phyloP scores from a whole-genome alignment of 2,888 invertebrate genomes.

The Graphium colonna region DNA sequence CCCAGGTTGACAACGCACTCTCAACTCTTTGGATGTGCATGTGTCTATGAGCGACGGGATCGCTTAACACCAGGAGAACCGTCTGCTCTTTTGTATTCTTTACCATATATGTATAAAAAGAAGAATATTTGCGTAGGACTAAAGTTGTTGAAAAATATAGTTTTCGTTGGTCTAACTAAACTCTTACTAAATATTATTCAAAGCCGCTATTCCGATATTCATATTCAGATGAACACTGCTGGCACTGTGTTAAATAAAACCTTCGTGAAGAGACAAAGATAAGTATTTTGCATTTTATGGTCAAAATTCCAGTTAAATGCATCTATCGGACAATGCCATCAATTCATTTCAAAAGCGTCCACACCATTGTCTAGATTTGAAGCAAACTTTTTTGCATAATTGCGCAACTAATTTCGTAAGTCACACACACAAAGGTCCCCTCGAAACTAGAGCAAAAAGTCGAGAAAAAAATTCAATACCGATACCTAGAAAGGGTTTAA shows the following conservation, averaged over 20 bases:
- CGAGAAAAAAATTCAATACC: conserved; percentile 46
- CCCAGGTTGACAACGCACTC: too few relatives aligned
- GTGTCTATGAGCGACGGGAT: too few relatives aligned
- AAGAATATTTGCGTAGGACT: too few relatives aligned
- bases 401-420: conserved; percentile 64
- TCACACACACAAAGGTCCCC: conserved; percentile 46
- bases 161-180: too few relatives aligned
- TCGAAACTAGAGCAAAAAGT: conserved; percentile 72
- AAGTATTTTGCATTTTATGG: conserved; percentile 41
- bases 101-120: too few relatives aligned
- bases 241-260: conserved; percentile 14
- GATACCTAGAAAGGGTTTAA: conserved; percentile 76
- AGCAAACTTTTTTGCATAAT: conserved; percentile 71
- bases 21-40: too few relatives aligned
- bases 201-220: too few relatives aligned
- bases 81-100: too few relatives aligned
- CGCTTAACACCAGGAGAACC: too few relatives aligned
- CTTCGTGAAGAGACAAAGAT: conserved; percentile 22
- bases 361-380: conserved; percentile 44
- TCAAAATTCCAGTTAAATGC: conserved; percentile 31
- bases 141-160: too few relatives aligned
- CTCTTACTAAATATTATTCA: too few relatives aligned
- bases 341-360: conserved; percentile 39
- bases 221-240: conserved; percentile 4
- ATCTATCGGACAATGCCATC: conserved; percentile 45